Evolutionary conservation across 2,113 vertebrate species (phyloP), one percentile per base, ranked within the genome.

Genomic region (Trochalopteron elliotii): DNA sequence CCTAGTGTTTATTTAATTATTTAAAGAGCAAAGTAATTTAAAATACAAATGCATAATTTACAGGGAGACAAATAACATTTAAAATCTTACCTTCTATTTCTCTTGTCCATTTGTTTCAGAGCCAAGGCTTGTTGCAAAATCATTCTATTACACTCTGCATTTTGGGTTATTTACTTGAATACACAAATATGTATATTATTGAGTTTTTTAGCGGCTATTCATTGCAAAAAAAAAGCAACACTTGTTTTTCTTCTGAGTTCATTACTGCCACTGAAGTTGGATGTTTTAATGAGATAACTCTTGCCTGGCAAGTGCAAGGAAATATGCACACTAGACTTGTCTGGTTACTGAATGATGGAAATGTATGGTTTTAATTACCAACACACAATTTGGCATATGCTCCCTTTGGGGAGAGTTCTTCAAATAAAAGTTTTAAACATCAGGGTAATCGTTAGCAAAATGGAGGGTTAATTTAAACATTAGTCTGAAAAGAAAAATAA

Each of bases 11-110:
- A 79, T 87, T 59, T 55, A 87, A 84, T 91, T 92, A 56, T 90
- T 93, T 89, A 68, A 83, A 85, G 44, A 84, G 57, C 18, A 56
- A 72, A 94, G 67, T 49, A 0, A 82, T 71, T 89, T 89, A 87
- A 94, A 84, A 94, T 61, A 71, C 57, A 93, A 91, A 87, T 87
- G 68, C 57, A 84, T 78, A 59, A 89, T 95, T 95, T 94, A 92
- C 53, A 49, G 53, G 69, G 35, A 75, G 39, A 78, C 47, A 94
- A 89, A 87, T 59, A 94, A 89, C 74, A 79, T 91, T 82, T 79
- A 40, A 79, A 92, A 69, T 44, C 64, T 79, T 79, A 60, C n/a
- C 35, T 94, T 84, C 61, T 89, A 5, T 84, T 91, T 85, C 75
- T 86, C 64, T 71, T 60, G 69, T 74, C 85, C 64, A 60, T 86